Base-by-base conservation (phyloP, 2,888 invertebrate species). In the Tolmerus cingulatus region DNA sequence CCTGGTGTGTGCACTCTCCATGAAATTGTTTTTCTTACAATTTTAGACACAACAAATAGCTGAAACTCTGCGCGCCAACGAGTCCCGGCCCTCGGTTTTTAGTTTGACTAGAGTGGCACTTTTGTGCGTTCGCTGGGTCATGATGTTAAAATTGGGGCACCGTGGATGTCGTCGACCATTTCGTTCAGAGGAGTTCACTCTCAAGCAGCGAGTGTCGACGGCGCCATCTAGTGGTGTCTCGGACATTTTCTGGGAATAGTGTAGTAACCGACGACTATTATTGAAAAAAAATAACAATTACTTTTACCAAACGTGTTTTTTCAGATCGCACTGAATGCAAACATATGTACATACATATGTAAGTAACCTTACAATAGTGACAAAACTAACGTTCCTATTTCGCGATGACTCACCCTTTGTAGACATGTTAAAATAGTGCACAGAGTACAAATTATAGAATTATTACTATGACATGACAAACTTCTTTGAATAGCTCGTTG, bases 21-120 rank as follows among this genome's bases (percentile, higher is more conserved):
- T 82, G 82, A 82, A 82, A 82, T 82, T 82, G 82, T 57, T 82
- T 57, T 66, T 37, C 66, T 82, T 37, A 40, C 34, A 76, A 76
- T 37, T 76, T 76, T 37, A 40, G 40, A 37, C 19, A 76, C 76
- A 76, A 76, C 76, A 76, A 37, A 37, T 19, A 76, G 40, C 76
- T 37, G 76, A 40, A 76, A 66, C 27, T 66, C 23, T 57, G 66
- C 51, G 51, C 51, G 51, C 51, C 51, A 51, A n/a, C 51, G 51
- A 16, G n/a, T n/a, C n/a, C 51, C 51, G 51, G 51, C 51, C 51
- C 43, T n/a, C 7, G 51, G 51, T 16, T n/a, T 51, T 51, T 16
- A 51, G 51, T 51, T 51, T 51, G 51, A 66, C 12, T 19, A 66
- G 8, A 23, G 9, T 57, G 66, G 66, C 66, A 66, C 66, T 66